Evolutionary conservation across 2,113 vertebrate genomes (phyloP), one percentile per base, ranked within the genome.

Genomic region (Gymnorhina tibicen): DNA sequence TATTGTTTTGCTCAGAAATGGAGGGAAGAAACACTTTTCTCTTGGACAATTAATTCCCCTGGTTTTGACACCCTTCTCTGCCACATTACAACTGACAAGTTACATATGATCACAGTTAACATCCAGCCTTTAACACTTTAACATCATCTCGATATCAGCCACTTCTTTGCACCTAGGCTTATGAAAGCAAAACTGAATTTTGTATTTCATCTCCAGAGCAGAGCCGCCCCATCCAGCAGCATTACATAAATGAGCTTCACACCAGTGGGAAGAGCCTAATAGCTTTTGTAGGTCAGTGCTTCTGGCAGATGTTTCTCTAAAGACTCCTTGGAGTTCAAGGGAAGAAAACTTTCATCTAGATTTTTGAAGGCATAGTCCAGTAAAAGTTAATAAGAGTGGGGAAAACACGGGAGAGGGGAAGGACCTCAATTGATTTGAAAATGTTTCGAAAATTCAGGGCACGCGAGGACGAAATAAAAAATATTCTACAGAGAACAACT

Each of bases 201-300:
- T 10, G 20, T 59, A 16, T 55, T 84, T 85, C 23, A 32, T 62
- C 72, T 95, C 55, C 63, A 39, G 23, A 82, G 77, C 77, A 33
- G 75, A 79, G 58, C 49, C 3, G 2, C 59, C 64, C 92, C 56
- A 60, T 63, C 41, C 30, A 8, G 72, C 73, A 78, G 42, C 10
- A 1, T 91, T 85, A 92, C 60, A 68, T 89, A 94, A 95, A 85
- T 4, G 37, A 82, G 44, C 49, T 91, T 89, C 78, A 64, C 33
- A 84, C 76, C 76, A 91, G 56, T 49, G 58, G 73, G 82, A 72
- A 95, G 39, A 93, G 76, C 35, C 81, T 88, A 97, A 96, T 81
- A 93, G 80, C 85, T 94, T 92, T 95, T 96, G 79, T 93, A 94
- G 88, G 96, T 88, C 93, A 93, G 41, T 77, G 83, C 73, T 94